Percentiles rank a stretch among this genome's conserved stretches.
These are phyloP conservation scores for Papilio xuthus DNA, from an alignment of 1,140 invertebrate species.

Conservation along the genomic window DNA sequence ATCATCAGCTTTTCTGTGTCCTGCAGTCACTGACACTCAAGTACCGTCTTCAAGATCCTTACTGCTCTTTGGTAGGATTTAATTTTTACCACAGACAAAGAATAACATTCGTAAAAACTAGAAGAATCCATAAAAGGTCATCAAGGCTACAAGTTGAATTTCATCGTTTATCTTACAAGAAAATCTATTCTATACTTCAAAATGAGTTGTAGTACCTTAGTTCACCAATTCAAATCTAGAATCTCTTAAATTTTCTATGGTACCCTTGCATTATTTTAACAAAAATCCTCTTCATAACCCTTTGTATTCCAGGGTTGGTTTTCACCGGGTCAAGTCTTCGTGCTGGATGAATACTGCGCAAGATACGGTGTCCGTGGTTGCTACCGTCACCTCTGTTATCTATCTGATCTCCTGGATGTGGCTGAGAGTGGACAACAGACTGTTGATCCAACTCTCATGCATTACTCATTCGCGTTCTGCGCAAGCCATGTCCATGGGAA, in stretches of 20 bases:
- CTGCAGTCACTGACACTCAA: conserved; percentile 97
- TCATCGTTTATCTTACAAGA: too few species aligned
- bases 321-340: conserved; percentile 98
- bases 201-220: too few species aligned
- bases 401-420: conserved; percentile 97
- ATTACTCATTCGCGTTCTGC: conserved; percentile 99
- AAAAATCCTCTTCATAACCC: not conserved
- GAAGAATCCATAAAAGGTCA: too few species aligned
- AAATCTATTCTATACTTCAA: too few species aligned
- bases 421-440: conserved; percentile 95
- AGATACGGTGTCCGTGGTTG: conserved; percentile 98
- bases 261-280: too few species aligned
- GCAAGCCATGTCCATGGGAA: conserved; percentile 99
- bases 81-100: not conserved
- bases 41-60: conserved; percentile 97
- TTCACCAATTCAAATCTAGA: too few species aligned
- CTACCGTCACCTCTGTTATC: conserved; percentile 97
- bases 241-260: too few species aligned
- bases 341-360: conserved; percentile 99
- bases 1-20: conserved; percentile 94
- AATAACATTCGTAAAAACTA: not conserved
- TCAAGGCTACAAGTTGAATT: too few species aligned
- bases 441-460: conserved; percentile 99
- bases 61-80: conserved; percentile 93
- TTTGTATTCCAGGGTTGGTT: conserved; percentile 94